Conservation (phyloP, 2,113 vertebrate genomes). For the Percina caprodes region DNA sequence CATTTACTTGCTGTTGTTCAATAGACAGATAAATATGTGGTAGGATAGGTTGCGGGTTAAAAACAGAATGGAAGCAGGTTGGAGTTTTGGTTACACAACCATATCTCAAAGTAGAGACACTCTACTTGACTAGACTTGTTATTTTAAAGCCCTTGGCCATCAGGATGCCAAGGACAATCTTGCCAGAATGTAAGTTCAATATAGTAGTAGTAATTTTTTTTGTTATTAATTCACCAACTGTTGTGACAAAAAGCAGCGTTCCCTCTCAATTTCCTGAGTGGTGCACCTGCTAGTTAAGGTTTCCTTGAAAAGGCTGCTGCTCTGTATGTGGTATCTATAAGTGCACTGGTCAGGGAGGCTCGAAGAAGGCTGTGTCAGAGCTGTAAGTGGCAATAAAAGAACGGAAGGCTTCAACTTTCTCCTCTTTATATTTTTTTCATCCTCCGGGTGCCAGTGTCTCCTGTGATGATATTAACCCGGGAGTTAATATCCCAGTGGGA, state of each 20-base stretch:
- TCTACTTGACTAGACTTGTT: neutral
- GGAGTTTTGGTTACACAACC: neutral
- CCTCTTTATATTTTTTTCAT: neutral
- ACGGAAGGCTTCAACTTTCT: neutral
- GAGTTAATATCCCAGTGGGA: constrained; percentile 11
- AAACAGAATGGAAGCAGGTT: constrained; percentile 3
- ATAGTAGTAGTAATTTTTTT: no score
- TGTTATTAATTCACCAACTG: no score
- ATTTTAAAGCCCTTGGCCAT: neutral
- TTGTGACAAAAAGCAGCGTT: neutral
- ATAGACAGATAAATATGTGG: constrained; percentile 20
- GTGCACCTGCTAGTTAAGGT: neutral
- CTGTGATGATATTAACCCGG: neutral
- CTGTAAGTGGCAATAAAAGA: constrained; percentile 34
- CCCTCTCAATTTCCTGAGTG: constrained; percentile 1
- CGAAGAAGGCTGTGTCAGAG: constrained; percentile 10
- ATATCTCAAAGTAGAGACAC: neutral
- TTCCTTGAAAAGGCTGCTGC: constrained; percentile 15
- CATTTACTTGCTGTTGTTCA: constrained; percentile 13
- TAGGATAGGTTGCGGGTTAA: constrained; percentile 7
- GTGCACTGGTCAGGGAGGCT: neutral
- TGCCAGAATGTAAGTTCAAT: no score
- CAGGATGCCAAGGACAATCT: neutral
- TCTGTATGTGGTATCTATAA: constrained; percentile 10
- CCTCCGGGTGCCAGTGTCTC: neutral